Conservation (phyloP, 2,797 vertebrate genomes). For the Peromyscus nudipes region DNA sequence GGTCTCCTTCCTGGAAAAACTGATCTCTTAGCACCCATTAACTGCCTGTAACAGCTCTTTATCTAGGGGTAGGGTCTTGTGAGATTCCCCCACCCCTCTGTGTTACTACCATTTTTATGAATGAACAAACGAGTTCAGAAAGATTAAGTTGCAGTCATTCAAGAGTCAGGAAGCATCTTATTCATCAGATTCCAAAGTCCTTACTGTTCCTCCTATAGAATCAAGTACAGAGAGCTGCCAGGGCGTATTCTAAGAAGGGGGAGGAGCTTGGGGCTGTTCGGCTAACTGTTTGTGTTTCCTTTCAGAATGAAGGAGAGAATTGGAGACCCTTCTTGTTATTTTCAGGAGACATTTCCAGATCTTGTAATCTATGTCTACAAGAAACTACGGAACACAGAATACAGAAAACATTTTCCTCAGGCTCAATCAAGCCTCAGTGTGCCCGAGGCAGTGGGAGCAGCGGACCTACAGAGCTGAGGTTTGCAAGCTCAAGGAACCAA, state of each 20-base stretch:
- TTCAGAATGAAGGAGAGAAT: slow-evolving; percentile 83
- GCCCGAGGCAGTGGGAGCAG: background rate
- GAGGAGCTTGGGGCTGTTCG: background rate
- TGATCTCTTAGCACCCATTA: background rate
- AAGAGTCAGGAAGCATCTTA: background rate
- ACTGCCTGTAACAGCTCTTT: background rate
- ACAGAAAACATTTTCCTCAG: slow-evolving; percentile 65
- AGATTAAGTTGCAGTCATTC: background rate
- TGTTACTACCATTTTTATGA: background rate
- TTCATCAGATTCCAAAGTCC: slow-evolving; percentile 11
- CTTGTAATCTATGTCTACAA: slow-evolving; percentile 85
- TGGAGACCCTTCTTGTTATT: slow-evolving; percentile 83
- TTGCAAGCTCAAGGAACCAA: background rate
- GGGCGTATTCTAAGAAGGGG: background rate
- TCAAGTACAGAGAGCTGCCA: background rate
- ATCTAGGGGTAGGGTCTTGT: background rate
- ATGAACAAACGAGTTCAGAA: background rate
- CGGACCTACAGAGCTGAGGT: background rate
- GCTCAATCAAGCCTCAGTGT: background rate
- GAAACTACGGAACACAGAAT: slow-evolving; percentile 71
- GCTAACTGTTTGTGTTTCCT: slow-evolving; percentile 67
- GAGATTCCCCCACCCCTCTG: background rate
- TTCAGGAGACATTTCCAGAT: slow-evolving; percentile 85
- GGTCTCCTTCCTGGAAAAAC: background rate
- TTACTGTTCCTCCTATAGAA: background rate